These are phyloP conservation scores for Eugnorisma glareosa DNA, from an alignment of 2,888 invertebrate genomes.

Conservation along the genomic window DNA sequence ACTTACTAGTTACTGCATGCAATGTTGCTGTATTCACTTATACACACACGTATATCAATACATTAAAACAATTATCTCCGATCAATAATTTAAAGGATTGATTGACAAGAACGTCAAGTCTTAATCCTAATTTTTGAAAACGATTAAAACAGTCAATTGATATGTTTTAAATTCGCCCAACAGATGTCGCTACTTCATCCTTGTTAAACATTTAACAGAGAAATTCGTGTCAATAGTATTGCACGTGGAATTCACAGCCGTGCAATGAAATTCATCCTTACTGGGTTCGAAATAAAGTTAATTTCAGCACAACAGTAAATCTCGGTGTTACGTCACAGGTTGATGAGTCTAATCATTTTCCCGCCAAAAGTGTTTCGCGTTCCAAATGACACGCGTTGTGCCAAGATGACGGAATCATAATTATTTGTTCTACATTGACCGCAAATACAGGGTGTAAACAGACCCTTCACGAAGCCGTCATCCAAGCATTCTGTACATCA, in stretches of 20 bases:
- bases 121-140: neutral
- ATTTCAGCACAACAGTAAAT: constrained; percentile 35
- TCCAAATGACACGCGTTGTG: constrained; percentile 77
- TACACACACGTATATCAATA: too few species aligned
- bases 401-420: constrained; percentile 78
- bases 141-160: neutral
- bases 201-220: neutral
- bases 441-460: too few species aligned
- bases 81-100: neutral
- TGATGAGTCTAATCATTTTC: constrained; percentile 80
- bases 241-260: constrained; percentile 7
- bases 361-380: constrained; percentile 82
- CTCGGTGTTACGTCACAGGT: constrained; percentile 52
- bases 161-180: constrained; percentile 23
- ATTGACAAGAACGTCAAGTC: neutral
- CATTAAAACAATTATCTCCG: neutral
- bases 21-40: too few species aligned
- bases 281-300: neutral
- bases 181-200: constrained; percentile 59
- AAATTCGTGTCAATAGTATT: constrained; percentile 26
- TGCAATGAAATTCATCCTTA: constrained; percentile 10
- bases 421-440: constrained; percentile 76
- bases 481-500: too few species aligned
- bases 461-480: too few species aligned
- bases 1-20: neutral